phyloP scores from a whole-genome alignment of 2,888 invertebrate species.

The Platerodrilus igneus region DNA sequence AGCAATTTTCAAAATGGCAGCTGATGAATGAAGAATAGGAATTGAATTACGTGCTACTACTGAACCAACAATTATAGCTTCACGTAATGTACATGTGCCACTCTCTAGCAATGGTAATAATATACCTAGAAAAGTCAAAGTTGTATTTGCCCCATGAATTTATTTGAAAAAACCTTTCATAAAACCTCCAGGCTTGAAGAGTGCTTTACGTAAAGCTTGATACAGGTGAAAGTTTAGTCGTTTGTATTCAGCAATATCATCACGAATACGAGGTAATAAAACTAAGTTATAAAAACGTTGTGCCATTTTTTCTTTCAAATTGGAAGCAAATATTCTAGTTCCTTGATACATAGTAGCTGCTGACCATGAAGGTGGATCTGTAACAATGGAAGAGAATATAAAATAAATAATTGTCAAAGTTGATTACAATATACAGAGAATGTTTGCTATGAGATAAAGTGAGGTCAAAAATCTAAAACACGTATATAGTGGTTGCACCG shows the following conservation, averaged over 20 bases:
- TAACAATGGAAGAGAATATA: constrained; percentile 29
- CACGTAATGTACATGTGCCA: constrained; percentile 90
- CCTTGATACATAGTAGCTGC: constrained; percentile 97
- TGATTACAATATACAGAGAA: no score
- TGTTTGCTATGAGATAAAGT: no score
- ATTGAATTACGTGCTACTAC: constrained; percentile 87
- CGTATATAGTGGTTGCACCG: no score
- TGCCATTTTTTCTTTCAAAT: constrained; percentile 93
- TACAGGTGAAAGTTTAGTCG: constrained; percentile 94
- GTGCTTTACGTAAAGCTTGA: constrained; percentile 84
- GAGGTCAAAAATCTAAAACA: no score
- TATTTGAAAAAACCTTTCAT: constrained; percentile 68
- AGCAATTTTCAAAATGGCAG: constrained; percentile 90
- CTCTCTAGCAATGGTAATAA: constrained; percentile 72
- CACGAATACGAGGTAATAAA: constrained; percentile 86
- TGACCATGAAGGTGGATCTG: constrained; percentile 92
- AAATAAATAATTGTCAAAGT: constrained; percentile 12
- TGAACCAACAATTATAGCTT: constrained; percentile 93
- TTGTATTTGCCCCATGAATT: background rate
- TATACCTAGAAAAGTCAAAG: constrained; percentile 46
- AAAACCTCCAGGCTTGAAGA: constrained; percentile 96
- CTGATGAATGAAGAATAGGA: constrained; percentile 91
- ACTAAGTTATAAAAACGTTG: constrained; percentile 92
- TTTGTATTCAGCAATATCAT: constrained; percentile 94
- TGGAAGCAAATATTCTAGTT: constrained; percentile 94